Percentiles rank a stretch among this genome's conserved stretches.
Evolutionary conservation across 2,888 invertebrate genomes (phyloP).

Genomic region (Hofmannophila pseudospretella): DNA sequence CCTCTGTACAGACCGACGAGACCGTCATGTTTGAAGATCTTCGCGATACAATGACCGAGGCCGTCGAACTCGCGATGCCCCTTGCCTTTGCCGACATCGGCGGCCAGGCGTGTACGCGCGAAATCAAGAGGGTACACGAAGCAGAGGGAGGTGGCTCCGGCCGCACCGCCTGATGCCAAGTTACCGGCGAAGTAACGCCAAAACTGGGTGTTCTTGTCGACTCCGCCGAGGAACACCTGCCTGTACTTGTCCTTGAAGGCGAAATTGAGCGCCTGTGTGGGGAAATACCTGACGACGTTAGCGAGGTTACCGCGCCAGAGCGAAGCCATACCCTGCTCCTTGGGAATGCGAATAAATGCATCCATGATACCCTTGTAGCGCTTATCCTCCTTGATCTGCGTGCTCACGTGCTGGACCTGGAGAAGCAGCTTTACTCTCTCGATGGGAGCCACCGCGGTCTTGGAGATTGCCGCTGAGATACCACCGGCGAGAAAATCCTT

Average conservation of each 20-base stretch:
- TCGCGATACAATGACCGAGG: slow-evolving; percentile 90
- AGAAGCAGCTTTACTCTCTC: slow-evolving; percentile 97
- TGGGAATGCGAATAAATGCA: slow-evolving; percentile 93
- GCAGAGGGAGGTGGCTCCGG: slow-evolving; percentile 95
- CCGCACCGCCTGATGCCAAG: slow-evolving; percentile 95
- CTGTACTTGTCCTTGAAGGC: slow-evolving; percentile 98
- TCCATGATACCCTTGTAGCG: slow-evolving; percentile 96
- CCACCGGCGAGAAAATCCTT: slow-evolving; percentile 97
- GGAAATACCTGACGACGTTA: slow-evolving; percentile 97
- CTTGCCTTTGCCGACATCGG: slow-evolving; percentile 92
- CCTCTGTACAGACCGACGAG: slow-evolving; percentile 93
- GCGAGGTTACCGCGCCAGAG: slow-evolving; percentile 98
- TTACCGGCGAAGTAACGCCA: slow-evolving; percentile 95
- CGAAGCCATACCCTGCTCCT: slow-evolving; percentile 90
- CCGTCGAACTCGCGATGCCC: slow-evolving; percentile 90
- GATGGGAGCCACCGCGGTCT: slow-evolving; percentile 97
- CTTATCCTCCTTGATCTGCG: slow-evolving; percentile 91
- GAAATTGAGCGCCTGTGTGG: slow-evolving; percentile 96
- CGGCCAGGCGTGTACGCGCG: slow-evolving; percentile 91
- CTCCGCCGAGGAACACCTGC: slow-evolving; percentile 91
- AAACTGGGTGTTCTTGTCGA: slow-evolving; percentile 95
- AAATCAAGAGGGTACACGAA: slow-evolving; percentile 97
- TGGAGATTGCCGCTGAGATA: slow-evolving; percentile 95
- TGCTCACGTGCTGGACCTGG: slow-evolving; percentile 97
- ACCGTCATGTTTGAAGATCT: slow-evolving; percentile 93